Base-by-base conservation (phyloP, 2,797 vertebrate species). In the Rhinatrema bivittatum region DNA sequence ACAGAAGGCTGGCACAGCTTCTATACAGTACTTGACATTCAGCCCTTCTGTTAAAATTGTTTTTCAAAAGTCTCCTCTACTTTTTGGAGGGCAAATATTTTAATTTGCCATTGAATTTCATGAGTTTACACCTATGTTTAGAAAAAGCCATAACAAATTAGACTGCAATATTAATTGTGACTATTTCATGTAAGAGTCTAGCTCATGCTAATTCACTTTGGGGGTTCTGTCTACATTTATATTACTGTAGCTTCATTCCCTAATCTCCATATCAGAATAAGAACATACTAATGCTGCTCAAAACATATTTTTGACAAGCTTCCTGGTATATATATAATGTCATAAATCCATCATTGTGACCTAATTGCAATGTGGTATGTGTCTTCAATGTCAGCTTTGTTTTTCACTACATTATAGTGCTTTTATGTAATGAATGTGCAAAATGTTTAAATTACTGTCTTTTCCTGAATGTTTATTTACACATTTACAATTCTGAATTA, bases 141-240 rank as follows among this genome's bases (percentile, higher is more conserved):
- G 70, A 81, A 69, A 87, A 87, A 81, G 83, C 84, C 83, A 87
- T 87, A 87, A 62, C 40, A 73, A 53, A 66, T 60, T 53, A 75
- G 76, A 80, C 69, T 62, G 80, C 80, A 84, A 83, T 84, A 82
- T 79, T 43, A 57, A 65, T 69, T 44, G 54, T 50, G 32, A 68
- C 56, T 50, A 62, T 55, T 68, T 65, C 32, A 72, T 70, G 55
- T 24, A 44, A 57, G 51, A 51, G 26, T 53, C 27, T 54, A 64
- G 39, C 54, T 56, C 42, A 36, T 34, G 29, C 60, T 53, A 40
- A 45, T 44, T 44, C 46, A 55, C 32, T 54, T 61, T 42, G 31
- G 43, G 60, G 40, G 68, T 68, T 65, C 61, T 67, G 59, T 68
- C 71, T 62, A 12, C 60, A 61, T 70, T 76, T 67, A 29, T 5